Base-by-base conservation (phyloP, 2,113 vertebrate genomes). In the Oryzias javanicus region DNA sequence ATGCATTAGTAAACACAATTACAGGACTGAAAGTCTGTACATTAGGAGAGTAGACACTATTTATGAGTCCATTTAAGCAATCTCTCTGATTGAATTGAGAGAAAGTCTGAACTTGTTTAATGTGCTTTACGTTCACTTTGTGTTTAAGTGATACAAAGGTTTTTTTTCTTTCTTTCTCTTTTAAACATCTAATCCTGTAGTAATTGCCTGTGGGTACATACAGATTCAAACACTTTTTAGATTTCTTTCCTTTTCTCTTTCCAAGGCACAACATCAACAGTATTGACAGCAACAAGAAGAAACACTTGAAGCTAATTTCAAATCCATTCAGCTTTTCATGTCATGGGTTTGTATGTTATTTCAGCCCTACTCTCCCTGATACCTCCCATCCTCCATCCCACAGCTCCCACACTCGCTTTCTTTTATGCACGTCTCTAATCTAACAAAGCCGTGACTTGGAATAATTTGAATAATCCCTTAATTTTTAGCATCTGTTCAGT, bases 381-480 rank as follows among this genome's bases (percentile, higher is more conserved):
- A 70, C 50, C 74, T n/a, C 27, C 42, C 60, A 7, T 10, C 46
- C 45, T 24, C 27, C 14, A 12, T n/a, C 13, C 22, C 42, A n/a
- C 7, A 4, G 12, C 64, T 53, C 60, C 76, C 70, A 71, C 81
- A n/a, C 67, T 77, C 57, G 18, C 41, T 73, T 61, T 62, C 72
- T 77, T 70, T 72, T 64, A 6, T 41, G 1, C 20, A 76, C 40
- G 67, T 72, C 57, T 78, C 60, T 72, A 70, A 84, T 81, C 78
- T 82, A 49, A 70, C 60, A 71, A 70, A 76, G 69, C 64, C 61
- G 20, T 47, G 19, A 72, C 74, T 79, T 72, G 74, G 75, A 80
- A 75, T 83, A 78, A 86, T 91, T 92, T 89, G 85, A 89, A 90
- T 88, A 85, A 87, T 88, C 87, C 85, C 79, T 79, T 88, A 80